phyloP scores from a whole-genome alignment of 2,888 invertebrate genomes.

The Idaea biselata region DNA sequence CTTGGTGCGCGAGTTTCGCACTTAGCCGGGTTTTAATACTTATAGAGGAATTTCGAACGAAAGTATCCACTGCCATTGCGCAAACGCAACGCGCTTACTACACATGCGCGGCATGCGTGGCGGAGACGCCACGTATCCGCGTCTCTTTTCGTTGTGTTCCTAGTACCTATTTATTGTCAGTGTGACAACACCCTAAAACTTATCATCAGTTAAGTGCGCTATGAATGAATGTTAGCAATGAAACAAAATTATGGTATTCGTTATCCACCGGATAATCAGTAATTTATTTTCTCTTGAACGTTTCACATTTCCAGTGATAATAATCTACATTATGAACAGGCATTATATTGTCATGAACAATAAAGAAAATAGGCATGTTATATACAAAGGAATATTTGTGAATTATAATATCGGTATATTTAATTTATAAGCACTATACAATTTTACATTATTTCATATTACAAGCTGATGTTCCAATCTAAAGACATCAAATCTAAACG shows the following conservation, averaged over 20 bases:
- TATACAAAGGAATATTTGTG: slow-evolving; percentile 63
- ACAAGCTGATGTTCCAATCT: slow-evolving; percentile 45
- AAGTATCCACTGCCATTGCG: too few relatives aligned
- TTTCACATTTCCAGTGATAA: slow-evolving; percentile 69
- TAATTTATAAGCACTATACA: slow-evolving; percentile 76
- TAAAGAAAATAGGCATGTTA: slow-evolving; percentile 64
- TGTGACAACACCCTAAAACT: too few relatives aligned
- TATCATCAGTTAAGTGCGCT: not conserved
- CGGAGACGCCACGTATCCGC: too few relatives aligned
- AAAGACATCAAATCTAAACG: slow-evolving; percentile 35
- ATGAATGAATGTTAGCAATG: slow-evolving; percentile 31
- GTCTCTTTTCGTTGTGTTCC: too few relatives aligned
- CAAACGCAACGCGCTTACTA: too few relatives aligned
- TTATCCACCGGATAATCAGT: slow-evolving; percentile 72
- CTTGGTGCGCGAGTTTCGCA: too few relatives aligned
- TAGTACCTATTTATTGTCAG: too few relatives aligned
- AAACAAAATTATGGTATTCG: slow-evolving; percentile 69
- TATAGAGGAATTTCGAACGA: too few relatives aligned
- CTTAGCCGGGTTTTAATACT: too few relatives aligned
- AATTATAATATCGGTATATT: slow-evolving; percentile 51
- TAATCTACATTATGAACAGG: slow-evolving; percentile 75
- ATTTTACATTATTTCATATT: slow-evolving; percentile 61
- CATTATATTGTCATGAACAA: slow-evolving; percentile 72
- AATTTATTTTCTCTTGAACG: slow-evolving; percentile 67
- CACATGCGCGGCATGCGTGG: too few relatives aligned